phyloP scores from a whole-genome alignment of 2,113 vertebrate species.

The Plestiodon gilberti region DNA sequence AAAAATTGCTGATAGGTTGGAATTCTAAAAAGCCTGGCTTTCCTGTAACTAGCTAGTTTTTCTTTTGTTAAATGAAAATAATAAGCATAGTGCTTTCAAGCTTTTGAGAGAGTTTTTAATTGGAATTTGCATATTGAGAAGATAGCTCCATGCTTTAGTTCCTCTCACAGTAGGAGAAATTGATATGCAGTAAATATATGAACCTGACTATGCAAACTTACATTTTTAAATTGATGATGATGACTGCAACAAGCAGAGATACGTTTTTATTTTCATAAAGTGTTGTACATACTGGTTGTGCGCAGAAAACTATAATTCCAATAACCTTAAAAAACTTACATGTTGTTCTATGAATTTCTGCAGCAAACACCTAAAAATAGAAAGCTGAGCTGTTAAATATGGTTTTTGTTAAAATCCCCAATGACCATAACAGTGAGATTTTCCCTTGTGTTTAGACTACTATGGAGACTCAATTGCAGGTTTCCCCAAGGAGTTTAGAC shows the following conservation, averaged over 20 bases:
- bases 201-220: neutral
- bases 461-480: neutral
- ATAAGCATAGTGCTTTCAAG: neutral
- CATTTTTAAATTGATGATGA: neutral
- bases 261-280: neutral
- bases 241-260: neutral
- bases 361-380: neutral
- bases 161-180: neutral
- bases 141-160: constrained; percentile 22
- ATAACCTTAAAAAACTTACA: neutral
- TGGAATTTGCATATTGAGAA: neutral
- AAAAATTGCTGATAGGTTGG: neutral
- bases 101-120: neutral
- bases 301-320: neutral
- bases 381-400: neutral
- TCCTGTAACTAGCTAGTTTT: neutral
- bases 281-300: neutral
- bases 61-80: neutral
- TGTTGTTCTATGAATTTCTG: neutral
- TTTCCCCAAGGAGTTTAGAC: neutral
- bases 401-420: neutral
- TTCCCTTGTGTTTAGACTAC: neutral
- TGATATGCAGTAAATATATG: neutral
- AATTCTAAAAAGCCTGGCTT: neutral
- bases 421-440: neutral